Base-by-base conservation (phyloP, 2,113 vertebrate species). In the Siniperca knerii region DNA sequence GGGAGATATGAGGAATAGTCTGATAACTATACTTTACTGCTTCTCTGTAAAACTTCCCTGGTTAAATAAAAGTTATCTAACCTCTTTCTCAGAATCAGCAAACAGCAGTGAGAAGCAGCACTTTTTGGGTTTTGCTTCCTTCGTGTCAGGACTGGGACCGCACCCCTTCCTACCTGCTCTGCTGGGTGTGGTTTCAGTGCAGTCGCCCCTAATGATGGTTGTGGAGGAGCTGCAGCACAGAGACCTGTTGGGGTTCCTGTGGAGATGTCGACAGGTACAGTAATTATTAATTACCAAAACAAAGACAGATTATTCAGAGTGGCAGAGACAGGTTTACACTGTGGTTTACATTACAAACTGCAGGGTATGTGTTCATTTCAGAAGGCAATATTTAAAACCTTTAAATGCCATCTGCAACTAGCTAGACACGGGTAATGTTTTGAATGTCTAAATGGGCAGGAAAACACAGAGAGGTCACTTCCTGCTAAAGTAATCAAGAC, bases 191-290 rank as follows among this genome's bases (percentile, higher is more conserved):
- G 84, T 94, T 4, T 92, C 90, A 0, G 65, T 57, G 3, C 84
- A 65, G 10, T 1, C 83, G 1, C 94, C 96, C 0, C 23, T 92
- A 0, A 57, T 87, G 77, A 94, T 94, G 6, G 93, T 90, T 3
- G 8, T 95, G 67, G 96, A 96, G 79, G 93, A 95, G 81, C 82
- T 96, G n/a, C 89, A 90, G 44, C 91, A 96, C 86, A 46, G 90
- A 72, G 96, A 96, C 89, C 92, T 96, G 85, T 80, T 96, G 55
- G 87, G 93, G 0, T 96, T 95, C 90, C 93, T 96, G 57, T 96
- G 96, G 96, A 90, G 84, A 62, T 96, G 95, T 68, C 93, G 96
- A 92, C 83, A 94, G 95, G 95, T 93, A 83, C 23, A 8, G 62
- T 12, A 10, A 61, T 35, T 0, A 2, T 75, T 8, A 23, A 4